Base-by-base conservation (phyloP, 2,888 invertebrate genomes). In the Teleogryllus oceanicus region DNA sequence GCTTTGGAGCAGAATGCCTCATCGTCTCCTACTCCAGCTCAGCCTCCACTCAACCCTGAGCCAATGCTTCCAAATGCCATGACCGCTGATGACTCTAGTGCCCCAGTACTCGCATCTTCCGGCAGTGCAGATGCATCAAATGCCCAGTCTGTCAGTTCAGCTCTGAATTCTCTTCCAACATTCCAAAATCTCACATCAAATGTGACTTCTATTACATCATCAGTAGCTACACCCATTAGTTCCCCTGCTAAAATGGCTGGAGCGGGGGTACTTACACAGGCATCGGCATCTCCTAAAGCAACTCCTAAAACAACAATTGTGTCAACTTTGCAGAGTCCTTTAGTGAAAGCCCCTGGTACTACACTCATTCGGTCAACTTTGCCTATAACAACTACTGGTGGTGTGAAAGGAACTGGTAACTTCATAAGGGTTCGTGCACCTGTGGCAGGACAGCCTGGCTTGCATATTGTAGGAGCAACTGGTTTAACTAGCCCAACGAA, bases 161-260 rank as follows among this genome's bases (percentile, higher is more conserved):
- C 62, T 18, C 3, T 62, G 62, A 62, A 62, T 62, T 62, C 62
- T n/a, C 21, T 20, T 37, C 20, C 24, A 3, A 76, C 16, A 37
- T 76, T 76, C 76, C 76, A 24, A 16, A 16, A 13, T 3, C 21
- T 24, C 76, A 76, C 76, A 13, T 18, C 62, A 50, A 37, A 49
- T 50, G 62, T 74, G 16, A 78, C 78, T 24, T 74, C 78, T 11
- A 24, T 78, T 50, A 16, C 78, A 62, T 21, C 81, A 84, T 62
- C 82, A 16, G 37, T 78, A 16, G 51, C 37, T 74, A 80, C 81
- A 20, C 50, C 82, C 62, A 13, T 76, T 21, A 87, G 88, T 8
- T 87, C 89, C 1, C 84, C 85, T 11, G 85, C 87, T n/a, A 83
- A 86, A 13, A 76, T 83, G 79, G 78, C 75, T 50, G 76, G 49